Conservation (phyloP, 2,797 vertebrate species). For the Pseudotriccus pelzelni region DNA sequence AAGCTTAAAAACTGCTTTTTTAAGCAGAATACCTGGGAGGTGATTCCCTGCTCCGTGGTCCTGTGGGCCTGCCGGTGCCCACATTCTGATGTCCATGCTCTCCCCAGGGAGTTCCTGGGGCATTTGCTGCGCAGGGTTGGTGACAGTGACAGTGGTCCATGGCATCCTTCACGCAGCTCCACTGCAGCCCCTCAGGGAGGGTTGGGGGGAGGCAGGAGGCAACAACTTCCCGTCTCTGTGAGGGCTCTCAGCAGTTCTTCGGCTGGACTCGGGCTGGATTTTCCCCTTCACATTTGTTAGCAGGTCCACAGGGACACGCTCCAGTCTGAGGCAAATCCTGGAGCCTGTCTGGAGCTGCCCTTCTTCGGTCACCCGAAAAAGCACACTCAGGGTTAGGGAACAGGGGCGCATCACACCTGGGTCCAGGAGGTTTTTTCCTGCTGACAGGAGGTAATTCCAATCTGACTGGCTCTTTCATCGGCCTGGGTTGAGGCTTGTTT, state of each 20-base stretch:
- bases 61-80: neutral
- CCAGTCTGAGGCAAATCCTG: neutral
- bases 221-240: neutral
- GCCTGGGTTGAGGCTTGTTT: neutral
- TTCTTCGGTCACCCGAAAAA: neutral
- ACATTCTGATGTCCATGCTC: rapidly evolving
- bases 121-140: rapidly evolving
- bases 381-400: rapidly evolving
- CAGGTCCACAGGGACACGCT: neutral
- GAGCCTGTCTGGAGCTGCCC: neutral
- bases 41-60: neutral
- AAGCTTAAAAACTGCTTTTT: neutral
- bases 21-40: neutral
- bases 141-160: rapidly evolving
- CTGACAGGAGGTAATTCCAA: neutral
- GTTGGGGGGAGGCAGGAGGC: neutral
- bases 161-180: rapidly evolving
- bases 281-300: neutral
- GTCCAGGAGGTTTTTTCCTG: neutral
- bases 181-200: neutral
- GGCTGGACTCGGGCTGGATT: neutral
- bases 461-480: neutral
- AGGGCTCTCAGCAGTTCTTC: neutral
- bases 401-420: rapidly evolving
- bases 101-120: neutral